Percentiles rank a stretch among this genome's conserved stretches.
phyloP scores from a whole-genome alignment of 2,888 invertebrate genomes.

The Auanema freiburgensis region DNA sequence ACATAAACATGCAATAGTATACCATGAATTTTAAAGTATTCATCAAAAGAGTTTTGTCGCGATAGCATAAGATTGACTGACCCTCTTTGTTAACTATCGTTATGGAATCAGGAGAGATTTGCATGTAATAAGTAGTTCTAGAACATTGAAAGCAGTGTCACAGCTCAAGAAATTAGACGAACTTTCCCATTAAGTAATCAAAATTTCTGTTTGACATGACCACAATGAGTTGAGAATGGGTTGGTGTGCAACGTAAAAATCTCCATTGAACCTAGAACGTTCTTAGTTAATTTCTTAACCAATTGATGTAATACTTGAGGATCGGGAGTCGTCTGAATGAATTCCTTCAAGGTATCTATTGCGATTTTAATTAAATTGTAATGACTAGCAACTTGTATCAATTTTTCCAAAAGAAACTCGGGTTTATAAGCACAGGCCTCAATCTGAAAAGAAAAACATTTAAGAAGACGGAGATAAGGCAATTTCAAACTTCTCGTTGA shows the following conservation, averaged over 20 bases:
- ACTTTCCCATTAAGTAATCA: slow-evolving; percentile 47
- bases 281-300: background rate
- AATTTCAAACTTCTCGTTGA: slow-evolving; percentile 35
- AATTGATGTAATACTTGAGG: slow-evolving; percentile 28
- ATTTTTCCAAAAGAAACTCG: slow-evolving; percentile 33
- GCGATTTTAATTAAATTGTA: slow-evolving; percentile 46
- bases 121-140: slow-evolving; percentile 42
- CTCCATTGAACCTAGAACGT: slow-evolving; percentile 43
- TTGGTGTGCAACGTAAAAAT: slow-evolving; percentile 41
- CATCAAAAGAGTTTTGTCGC: slow-evolving; percentile 33
- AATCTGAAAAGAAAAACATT: slow-evolving; percentile 34
- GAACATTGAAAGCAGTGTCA: background rate
- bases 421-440: slow-evolving; percentile 28
- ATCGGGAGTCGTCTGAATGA: slow-evolving; percentile 26
- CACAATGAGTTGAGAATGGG: slow-evolving; percentile 35
- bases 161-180: slow-evolving; percentile 10
- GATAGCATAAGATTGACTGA: slow-evolving; percentile 44
- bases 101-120: slow-evolving; percentile 32
- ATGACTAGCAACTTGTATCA: slow-evolving; percentile 47
- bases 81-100: slow-evolving; percentile 46
- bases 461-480: no score
- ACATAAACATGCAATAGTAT: slow-evolving; percentile 8
- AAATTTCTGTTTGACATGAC: slow-evolving; percentile 39
- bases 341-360: slow-evolving; percentile 30
- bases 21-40: slow-evolving; percentile 35